phyloP scores from a whole-genome alignment of 2,113 vertebrate species.

The Malurus melanocephalus region DNA sequence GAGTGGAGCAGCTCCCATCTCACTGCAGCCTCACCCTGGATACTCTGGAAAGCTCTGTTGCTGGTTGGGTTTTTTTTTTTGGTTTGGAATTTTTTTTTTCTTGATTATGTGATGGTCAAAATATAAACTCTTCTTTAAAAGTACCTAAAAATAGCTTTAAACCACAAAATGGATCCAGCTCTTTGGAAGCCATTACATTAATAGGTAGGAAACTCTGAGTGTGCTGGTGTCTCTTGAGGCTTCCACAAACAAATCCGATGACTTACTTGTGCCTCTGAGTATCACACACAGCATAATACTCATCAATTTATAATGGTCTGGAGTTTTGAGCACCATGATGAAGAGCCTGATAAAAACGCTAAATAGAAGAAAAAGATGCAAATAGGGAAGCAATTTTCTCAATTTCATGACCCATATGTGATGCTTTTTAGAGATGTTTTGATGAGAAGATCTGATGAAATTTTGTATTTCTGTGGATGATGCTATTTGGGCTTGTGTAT shows the following conservation, averaged over 20 bases:
- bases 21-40: not conserved
- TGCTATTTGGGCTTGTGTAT: not conserved
- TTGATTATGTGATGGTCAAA: not conserved
- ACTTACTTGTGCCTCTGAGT: slow-evolving; percentile 24
- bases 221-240: not conserved
- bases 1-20: not conserved
- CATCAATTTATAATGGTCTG: not conserved
- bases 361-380: not conserved
- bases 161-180: not conserved
- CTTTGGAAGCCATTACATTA: not conserved
- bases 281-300: not conserved
- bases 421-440: not conserved
- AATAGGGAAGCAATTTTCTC: not conserved
- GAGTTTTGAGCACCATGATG: not conserved
- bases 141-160: slow-evolving; percentile 6
- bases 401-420: not conserved
- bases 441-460: not conserved
- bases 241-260: not conserved
- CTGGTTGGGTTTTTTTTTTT: not conserved
- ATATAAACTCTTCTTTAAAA: not conserved
- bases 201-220: slow-evolving; percentile 42
- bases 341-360: not conserved
- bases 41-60: not conserved
- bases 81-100: not conserved
- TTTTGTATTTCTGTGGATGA: not conserved